Evolutionary conservation across 2,797 vertebrate species (phyloP), one percentile per base, ranked within the genome.

Genomic region (Hippopotamyrus pictus): DNA sequence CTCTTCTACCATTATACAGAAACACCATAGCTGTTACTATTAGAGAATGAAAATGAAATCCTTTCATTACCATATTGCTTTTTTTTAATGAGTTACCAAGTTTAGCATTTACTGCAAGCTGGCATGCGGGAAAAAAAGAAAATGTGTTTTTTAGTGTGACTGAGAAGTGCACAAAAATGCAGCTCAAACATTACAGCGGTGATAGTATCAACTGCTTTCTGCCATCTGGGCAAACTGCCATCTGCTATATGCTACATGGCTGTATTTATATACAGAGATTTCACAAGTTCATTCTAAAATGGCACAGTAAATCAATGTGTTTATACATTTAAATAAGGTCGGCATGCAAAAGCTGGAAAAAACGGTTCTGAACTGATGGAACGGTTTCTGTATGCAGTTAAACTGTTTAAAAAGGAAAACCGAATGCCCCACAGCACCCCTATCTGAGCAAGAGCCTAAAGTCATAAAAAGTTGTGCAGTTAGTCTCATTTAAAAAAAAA

Each of bases 211-310:
- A 51, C 48, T 29, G 22, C 46, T 33, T 50, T 85, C 22, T 51
- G 76, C 41, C 76, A 82, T 41, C 76, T 46, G 76, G 76, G 76
- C 41, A 82, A 19, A 22, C 19, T 82, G 83, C 83, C 83, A 51
- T 85, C n/a, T 51, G 83, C n/a, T 46, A 29, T 46, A 29, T 53
- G 83, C 48, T 85, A 51, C 83, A 53, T 11, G 44, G 83, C 46
- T 85, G 83, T 50, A 85, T 85, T 82, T 82, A 51, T 85, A 51
- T 25, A 85, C 83, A 53, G 22, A 17, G 19, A 22, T 50, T 85
- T 50, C 83, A 85, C 83, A 85, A 50, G 83, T 85, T 85, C 48
- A 85, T 53, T 85, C 83, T 51, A 51, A 51, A 85, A 85, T 17
- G 48, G 17, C 48, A 51, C 83, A 85, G 48, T 25, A 85, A 85